A percentile compares a stretch with the other conserved stretches of the same genome.
Evolutionary conservation across 37 sponge, comb jelly and placozoan genomes (phyloP).

Genomic region (Ianthella basta): DNA sequence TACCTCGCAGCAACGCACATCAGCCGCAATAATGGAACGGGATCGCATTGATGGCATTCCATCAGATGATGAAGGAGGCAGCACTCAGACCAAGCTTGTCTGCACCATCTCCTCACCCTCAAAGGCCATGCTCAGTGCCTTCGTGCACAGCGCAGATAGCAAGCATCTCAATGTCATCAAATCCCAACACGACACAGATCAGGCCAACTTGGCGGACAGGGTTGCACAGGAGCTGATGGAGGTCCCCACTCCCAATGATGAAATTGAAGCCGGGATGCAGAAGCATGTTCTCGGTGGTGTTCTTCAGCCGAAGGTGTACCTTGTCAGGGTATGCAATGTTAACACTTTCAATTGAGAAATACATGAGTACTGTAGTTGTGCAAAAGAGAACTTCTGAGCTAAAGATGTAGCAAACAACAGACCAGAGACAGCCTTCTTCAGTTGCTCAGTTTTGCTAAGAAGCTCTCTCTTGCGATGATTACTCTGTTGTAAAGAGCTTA

Average conservation of each 20-base stretch:
- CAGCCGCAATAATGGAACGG: background rate
- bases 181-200: slow-evolving; percentile 24
- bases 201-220: slow-evolving; percentile 15
- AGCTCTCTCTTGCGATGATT: no score
- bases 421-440: no score
- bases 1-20: background rate
- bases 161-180: slow-evolving; percentile 46
- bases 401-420: no score
- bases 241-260: slow-evolving; percentile 28
- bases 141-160: slow-evolving; percentile 54
- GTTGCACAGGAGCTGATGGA: slow-evolving; percentile 28
- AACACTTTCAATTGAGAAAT: no score
- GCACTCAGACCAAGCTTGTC: background rate
- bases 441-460: no score
- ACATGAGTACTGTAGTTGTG: no score
- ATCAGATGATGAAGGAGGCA: background rate
- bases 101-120: background rate
- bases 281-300: slow-evolving; percentile 13
- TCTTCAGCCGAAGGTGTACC: background rate
- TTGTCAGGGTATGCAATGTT: no score
- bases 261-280: slow-evolving; percentile 14
- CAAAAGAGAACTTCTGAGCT: no score
- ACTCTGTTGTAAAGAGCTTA: no score
- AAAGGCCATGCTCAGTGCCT: slow-evolving; percentile 12
- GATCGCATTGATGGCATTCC: slow-evolving; percentile 11